Percentiles rank a stretch among this genome's conserved stretches.
Conservation (phyloP, 2,888 invertebrate species). For the Gnatocerus cornutus region DNA sequence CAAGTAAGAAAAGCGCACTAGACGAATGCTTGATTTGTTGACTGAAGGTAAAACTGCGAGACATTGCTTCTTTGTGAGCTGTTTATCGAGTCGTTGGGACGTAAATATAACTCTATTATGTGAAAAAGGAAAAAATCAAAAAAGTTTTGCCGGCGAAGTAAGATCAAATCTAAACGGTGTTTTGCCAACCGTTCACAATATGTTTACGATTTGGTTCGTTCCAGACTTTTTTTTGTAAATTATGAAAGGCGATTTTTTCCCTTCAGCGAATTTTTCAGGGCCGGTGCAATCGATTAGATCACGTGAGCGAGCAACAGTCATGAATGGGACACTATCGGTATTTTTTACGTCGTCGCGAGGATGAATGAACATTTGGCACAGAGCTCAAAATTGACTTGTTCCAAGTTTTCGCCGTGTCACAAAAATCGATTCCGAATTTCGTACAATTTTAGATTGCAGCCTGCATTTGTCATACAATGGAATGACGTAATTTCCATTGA, state of each 20-base stretch:
- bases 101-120: conserved; percentile 39
- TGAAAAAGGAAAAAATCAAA: conserved; percentile 18
- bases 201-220: conserved; percentile 22
- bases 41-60: conserved; percentile 21
- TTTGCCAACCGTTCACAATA: conserved; percentile 28
- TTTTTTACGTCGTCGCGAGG: not conserved
- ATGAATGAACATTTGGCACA: not conserved
- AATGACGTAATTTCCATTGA: not conserved
- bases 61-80: conserved; percentile 31
- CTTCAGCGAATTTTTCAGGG: not conserved
- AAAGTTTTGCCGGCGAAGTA: conserved; percentile 19
- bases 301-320: conserved; percentile 5
- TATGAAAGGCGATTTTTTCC: conserved; percentile 15
- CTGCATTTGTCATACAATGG: not conserved
- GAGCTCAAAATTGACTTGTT: not conserved
- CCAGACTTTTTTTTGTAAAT: conserved; percentile 9
- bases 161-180: conserved; percentile 34
- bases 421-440: not conserved
- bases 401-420: not conserved
- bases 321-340: not conserved
- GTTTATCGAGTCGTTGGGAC: conserved; percentile 34
- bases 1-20: not conserved
- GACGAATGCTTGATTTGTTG: conserved; percentile 13
- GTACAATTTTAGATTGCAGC: not conserved
- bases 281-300: not conserved